Evolutionary conservation across 2,888 invertebrate genomes (phyloP).

Genomic region (Choristoneura rosaceana): DNA sequence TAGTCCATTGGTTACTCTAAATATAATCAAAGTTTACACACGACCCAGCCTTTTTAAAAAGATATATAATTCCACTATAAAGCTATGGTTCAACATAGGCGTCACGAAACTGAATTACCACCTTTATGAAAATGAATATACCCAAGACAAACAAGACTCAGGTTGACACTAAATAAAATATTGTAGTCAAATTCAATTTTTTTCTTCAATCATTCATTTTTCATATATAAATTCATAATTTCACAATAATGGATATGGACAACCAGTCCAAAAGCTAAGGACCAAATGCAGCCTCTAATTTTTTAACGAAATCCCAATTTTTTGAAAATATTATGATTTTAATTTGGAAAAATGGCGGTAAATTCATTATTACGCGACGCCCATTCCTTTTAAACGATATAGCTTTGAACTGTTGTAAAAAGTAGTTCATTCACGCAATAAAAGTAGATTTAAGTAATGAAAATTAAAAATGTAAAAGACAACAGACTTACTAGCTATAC

Average conservation of each 20-base stretch:
- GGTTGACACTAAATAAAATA: too few species aligned
- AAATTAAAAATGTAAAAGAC: constrained; percentile 43
- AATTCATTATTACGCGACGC: background rate
- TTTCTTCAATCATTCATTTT: background rate
- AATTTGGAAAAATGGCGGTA: too few species aligned
- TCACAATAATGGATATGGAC: background rate
- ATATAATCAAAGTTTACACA: constrained; percentile 61
- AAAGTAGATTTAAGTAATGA: constrained; percentile 35
- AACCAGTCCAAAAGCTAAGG: too few species aligned
- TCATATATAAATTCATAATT: too few species aligned
- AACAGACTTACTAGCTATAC: constrained; percentile 46
- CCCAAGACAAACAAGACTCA: background rate
- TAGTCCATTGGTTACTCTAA: constrained; percentile 43
- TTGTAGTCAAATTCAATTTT: too few species aligned
- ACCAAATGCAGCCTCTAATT: too few species aligned
- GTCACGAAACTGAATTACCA: constrained; percentile 6
- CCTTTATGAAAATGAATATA: background rate
- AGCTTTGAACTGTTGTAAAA: constrained; percentile 35
- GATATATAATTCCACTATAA: constrained; percentile 35
- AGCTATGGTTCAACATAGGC: constrained; percentile 44
- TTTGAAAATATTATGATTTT: too few species aligned
- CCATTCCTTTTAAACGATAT: background rate
- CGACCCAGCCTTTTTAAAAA: constrained; percentile 70
- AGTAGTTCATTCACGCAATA: constrained; percentile 21
- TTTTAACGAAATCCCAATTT: too few species aligned